Evolutionary conservation across 2,888 invertebrate species (phyloP).

Genomic region (Blastobasis adustella): DNA sequence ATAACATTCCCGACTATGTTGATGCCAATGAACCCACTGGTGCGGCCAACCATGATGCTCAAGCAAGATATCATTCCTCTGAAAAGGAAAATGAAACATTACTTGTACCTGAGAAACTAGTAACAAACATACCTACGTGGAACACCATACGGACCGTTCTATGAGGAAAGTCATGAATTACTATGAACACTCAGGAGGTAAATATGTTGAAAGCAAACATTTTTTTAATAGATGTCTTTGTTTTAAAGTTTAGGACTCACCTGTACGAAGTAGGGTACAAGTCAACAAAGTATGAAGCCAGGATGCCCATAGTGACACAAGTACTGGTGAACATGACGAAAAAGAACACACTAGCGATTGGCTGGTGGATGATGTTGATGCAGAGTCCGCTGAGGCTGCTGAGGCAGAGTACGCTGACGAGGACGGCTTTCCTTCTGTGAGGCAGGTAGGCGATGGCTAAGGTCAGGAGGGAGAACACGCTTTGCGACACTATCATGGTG

Average conservation of each 20-base stretch:
- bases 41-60: slow-evolving; percentile 63
- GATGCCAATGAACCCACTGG: slow-evolving; percentile 56
- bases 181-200: no score
- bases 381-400: slow-evolving; percentile 71
- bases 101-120: no score
- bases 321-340: slow-evolving; percentile 60
- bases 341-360: slow-evolving; percentile 54
- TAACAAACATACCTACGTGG: no score
- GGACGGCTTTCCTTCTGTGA: slow-evolving; percentile 67
- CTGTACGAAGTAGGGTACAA: not conserved
- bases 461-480: slow-evolving; percentile 76
- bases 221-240: no score
- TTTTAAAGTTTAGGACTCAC: no score
- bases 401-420: slow-evolving; percentile 60
- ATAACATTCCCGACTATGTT: slow-evolving; percentile 58
- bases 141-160: no score
- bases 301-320: slow-evolving; percentile 39
- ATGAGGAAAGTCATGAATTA: no score
- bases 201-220: no score
- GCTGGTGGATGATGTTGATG: slow-evolving; percentile 53
- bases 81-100: slow-evolving; percentile 9
- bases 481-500: slow-evolving; percentile 79
- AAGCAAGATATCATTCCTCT: slow-evolving; percentile 65
- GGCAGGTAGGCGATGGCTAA: slow-evolving; percentile 69
- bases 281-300: not conserved